Conservation (phyloP, 2,888 invertebrate species). For the Epirrita christyi region DNA sequence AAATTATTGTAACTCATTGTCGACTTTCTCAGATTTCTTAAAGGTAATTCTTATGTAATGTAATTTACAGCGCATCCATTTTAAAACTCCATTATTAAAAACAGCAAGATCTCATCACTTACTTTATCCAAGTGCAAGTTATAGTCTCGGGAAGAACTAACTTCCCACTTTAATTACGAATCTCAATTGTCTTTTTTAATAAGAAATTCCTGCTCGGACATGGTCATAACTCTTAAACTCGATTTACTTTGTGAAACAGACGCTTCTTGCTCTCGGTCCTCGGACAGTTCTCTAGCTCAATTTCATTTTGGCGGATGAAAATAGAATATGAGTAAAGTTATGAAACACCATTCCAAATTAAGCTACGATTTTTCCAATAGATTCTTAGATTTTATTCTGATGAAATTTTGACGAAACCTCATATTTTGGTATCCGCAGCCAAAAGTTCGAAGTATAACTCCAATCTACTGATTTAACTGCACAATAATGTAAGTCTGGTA, state of each 20-base stretch:
- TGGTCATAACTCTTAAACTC: constrained; percentile 43
- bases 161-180: constrained; percentile 42
- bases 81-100: constrained; percentile 22
- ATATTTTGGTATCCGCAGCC: too few species aligned
- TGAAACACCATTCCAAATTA: constrained; percentile 6
- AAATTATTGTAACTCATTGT: too few species aligned
- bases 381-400: not conserved
- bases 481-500: not conserved
- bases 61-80: constrained; percentile 5
- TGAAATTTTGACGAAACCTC: too few species aligned
- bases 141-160: constrained; percentile 34
- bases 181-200: constrained; percentile 43
- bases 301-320: constrained; percentile 27
- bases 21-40: not conserved
- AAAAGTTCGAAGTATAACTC: too few species aligned
- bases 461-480: too few species aligned
- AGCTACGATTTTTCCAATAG: constrained; percentile 10
- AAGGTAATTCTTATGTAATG: not conserved
- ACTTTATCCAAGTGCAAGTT: constrained; percentile 32
- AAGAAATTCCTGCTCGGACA: constrained; percentile 39
- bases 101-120: constrained; percentile 33
- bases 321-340: not conserved
- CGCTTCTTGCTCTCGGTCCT: constrained; percentile 27
- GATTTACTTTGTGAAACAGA: constrained; percentile 39
- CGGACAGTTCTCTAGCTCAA: constrained; percentile 25